Conservation (phyloP, 2,113 vertebrate species). For the Pampusana beccarii region DNA sequence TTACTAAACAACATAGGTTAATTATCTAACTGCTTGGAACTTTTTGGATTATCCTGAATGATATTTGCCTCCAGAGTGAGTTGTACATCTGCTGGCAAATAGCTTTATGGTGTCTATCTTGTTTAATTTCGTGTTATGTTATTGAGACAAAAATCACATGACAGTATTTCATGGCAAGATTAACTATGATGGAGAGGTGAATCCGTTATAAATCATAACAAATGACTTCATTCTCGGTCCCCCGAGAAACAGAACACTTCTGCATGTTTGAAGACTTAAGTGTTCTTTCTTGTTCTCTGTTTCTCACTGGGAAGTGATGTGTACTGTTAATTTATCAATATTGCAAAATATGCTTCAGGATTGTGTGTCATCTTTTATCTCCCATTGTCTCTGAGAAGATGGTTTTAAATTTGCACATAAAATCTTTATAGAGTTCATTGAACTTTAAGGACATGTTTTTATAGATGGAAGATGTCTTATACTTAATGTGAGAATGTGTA, state of each 20-base stretch:
- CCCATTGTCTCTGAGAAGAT: neutral
- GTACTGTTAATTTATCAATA: neutral
- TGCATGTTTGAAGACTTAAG: neutral
- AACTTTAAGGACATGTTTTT: neutral
- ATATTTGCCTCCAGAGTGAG: neutral
- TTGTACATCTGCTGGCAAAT: neutral
- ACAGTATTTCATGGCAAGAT: neutral
- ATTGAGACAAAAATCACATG: neutral
- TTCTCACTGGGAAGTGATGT: neutral
- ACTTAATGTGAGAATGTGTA: neutral
- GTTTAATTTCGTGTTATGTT: neutral
- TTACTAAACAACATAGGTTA: neutral
- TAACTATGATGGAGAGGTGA: neutral
- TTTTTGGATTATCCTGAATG: neutral
- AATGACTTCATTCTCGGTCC: neutral
- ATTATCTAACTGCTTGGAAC: neutral
- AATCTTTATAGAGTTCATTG: neutral
- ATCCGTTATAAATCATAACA: neutral
- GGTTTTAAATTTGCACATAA: neutral
- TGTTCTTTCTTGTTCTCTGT: neutral
- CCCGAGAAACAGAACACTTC: neutral
- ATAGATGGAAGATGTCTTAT: neutral
- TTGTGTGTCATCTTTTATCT: neutral
- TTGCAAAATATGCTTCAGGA: neutral
- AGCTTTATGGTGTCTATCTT: neutral